Base-by-base conservation (phyloP, 2,888 invertebrate species). In the Stratiomys singularior region DNA sequence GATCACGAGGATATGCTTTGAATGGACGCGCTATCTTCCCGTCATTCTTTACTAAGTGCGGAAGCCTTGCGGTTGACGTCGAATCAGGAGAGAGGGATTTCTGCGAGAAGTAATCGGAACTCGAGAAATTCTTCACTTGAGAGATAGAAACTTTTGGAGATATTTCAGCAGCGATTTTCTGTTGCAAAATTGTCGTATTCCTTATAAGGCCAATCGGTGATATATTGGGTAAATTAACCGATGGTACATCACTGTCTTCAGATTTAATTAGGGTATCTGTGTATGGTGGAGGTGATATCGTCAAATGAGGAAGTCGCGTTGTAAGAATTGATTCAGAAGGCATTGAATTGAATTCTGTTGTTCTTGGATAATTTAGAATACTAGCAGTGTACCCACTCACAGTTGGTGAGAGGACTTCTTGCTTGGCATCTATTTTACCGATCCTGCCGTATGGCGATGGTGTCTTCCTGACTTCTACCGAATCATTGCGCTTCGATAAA, bases 1-100 rank as follows among this genome's bases (percentile, higher is more conserved):
- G 91, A 84, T 93, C 92, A 80, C 92, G 91, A 0, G 93, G 93
- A 83, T 93, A 93, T 0, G 93, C 92, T 83, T 93, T 92, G 82
- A 92, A 92, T 0, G 92, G 92, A 1, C 92, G 88, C 0, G 90
- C 87, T 3, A 86, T 80, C 82, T 89, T 91, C 21, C 86, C 85
- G 25, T 85, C 81, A 7, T 81, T 80, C 58, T 84, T 84, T 52
- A 37, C 37, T 3, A 37, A n/a, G n/a, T n/a, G n/a, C n/a, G n/a
- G n/a, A n/a, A n/a, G n/a, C 76, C 83, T 80, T 78, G 82, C 79
- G 76, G 72, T 9, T n/a, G 64, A 21, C 78, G 79, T 44, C 78
- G 79, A 27, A 37, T 66, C 28, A 7, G 66, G 66, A n/a, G 66
- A 37, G 18, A 21, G n/a, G 4, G 37, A 1, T 15, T 13, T 1